A percentile compares a stretch with the other conserved stretches of the same genome.
Conservation (phyloP, 2,888 invertebrate species). For the Pseudeuparius sepicola region DNA sequence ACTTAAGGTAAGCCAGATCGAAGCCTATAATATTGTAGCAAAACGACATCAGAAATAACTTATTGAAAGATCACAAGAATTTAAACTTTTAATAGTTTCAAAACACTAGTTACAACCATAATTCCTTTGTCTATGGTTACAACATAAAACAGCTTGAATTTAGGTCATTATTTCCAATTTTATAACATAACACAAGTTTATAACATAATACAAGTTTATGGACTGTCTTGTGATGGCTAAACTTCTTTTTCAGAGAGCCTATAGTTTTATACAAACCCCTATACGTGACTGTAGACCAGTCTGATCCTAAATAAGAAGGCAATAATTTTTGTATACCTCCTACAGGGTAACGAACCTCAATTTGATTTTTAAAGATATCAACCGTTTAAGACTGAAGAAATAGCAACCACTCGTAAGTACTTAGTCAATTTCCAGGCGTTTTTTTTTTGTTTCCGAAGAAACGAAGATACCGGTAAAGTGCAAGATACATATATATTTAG, state of each 20-base stretch:
- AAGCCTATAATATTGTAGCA: neutral
- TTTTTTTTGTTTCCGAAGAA: constrained; percentile 2
- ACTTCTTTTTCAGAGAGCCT: constrained; percentile 39
- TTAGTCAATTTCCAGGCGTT: neutral
- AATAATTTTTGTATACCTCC: constrained; percentile 25
- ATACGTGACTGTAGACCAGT: constrained; percentile 44
- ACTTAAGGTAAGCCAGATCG: constrained; percentile 31
- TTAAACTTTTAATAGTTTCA: too few species aligned
- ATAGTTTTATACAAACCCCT: constrained; percentile 57
- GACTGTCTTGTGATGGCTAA: too few species aligned
- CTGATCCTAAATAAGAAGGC: constrained; percentile 26
- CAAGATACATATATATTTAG: too few species aligned
- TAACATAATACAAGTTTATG: too few species aligned
- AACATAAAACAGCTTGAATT: too few species aligned
- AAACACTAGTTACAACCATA: too few species aligned
- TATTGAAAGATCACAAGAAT: too few species aligned
- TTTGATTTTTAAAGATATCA: neutral
- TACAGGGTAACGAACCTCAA: constrained; percentile 2
- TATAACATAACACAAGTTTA: too few species aligned
- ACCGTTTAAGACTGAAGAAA: neutral
- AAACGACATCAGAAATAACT: neutral
- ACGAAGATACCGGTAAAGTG: neutral
- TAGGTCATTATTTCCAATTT: too few species aligned
- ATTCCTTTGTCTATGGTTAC: too few species aligned
- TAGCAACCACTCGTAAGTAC: neutral